Conservation (phyloP, 1,140 invertebrate genomes). For the Batillaria attramentaria region DNA sequence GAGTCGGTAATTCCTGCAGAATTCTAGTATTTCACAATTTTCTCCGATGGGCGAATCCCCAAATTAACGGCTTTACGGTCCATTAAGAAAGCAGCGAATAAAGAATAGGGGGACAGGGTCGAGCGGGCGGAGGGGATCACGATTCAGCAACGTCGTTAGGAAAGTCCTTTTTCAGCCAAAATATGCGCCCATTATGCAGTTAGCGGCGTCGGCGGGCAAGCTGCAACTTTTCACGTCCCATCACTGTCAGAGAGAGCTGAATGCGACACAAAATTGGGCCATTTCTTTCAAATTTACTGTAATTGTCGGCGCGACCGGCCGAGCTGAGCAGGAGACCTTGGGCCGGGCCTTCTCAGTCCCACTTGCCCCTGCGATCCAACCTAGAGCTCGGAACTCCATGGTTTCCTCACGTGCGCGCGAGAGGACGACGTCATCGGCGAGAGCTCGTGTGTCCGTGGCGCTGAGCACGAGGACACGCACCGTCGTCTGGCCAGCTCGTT, state of each 20-base stretch:
- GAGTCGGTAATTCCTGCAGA: conserved; percentile 31
- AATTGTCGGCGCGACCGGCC: conserved; percentile 26
- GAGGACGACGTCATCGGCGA: conserved; percentile 22
- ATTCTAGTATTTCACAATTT: conserved; percentile 33
- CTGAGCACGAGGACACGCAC: conserved; percentile 29
- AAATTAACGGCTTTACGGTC: conserved; percentile 35
- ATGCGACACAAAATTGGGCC: conserved; percentile 33
- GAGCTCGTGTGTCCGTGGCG: not conserved
- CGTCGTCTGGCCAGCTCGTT: conserved; percentile 38
- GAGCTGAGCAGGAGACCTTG: not conserved
- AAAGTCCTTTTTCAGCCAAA: conserved; percentile 23
- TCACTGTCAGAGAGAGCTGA: conserved; percentile 29
- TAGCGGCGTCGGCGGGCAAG: conserved; percentile 15
- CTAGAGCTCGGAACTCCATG: not conserved
- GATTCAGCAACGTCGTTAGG: conserved; percentile 5
- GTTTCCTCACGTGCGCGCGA: conserved; percentile 26
- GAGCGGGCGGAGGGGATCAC: not conserved
- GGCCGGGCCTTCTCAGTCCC: not conserved
- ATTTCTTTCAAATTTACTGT: conserved; percentile 37
- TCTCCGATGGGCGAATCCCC: conserved; percentile 18
- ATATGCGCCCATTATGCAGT: conserved; percentile 35
- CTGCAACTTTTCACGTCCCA: conserved; percentile 34
- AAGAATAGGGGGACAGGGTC: conserved; percentile 23
- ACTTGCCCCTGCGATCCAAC: not conserved
- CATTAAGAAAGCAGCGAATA: conserved; percentile 33